Base-by-base conservation (phyloP, 2,888 invertebrate species). In the Cepaea hortensis region DNA sequence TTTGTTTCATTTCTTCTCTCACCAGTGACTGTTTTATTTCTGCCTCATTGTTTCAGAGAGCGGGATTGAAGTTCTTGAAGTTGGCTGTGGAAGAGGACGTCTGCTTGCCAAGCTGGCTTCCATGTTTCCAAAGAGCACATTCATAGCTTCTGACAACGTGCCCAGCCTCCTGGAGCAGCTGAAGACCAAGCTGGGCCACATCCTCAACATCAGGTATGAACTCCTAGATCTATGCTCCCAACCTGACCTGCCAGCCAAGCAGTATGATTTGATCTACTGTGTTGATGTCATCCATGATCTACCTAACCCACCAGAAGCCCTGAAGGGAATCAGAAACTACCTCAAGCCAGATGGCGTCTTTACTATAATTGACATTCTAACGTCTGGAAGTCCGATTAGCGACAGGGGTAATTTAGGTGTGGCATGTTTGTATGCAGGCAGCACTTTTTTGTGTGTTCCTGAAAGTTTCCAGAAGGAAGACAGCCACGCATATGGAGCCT, bases 231-330 rank as follows among this genome's bases (percentile, higher is more conserved):
- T 89, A 35, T 87, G 87, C 55, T 48, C 79, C 9, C 46, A 87
- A 1, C 73, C 83, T 9, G 83, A 87, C 20, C 48, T 62, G 48
- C 61, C 79, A 23, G 35, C 35, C 35, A 85, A 88, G 70, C 80
- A 82, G 15, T 89, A 86, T 80, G 88, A 89, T 73, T 89, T 85
- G 86, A 61, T 87, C 13, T 81, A 75, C 70, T 81, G 83, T 35
- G 62, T 62, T 9, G 81, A 87, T 55, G 89, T 89, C 68, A 87
- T 89, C 65, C 89, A 89, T 50, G 89, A 89, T 48, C 84, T 89
- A 3, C 88, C 89, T 0, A 65, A 89, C 18, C 89, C 89, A 0
- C 79, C 68, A 72, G 76, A 68, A 18, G 86, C 87, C 6, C 55
- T 88, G 23, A n/a, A 86, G 13, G 87, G 85, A 2, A 87, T 89